Base-by-base conservation (phyloP, 2,797 vertebrate genomes). In the Channa striata region DNA sequence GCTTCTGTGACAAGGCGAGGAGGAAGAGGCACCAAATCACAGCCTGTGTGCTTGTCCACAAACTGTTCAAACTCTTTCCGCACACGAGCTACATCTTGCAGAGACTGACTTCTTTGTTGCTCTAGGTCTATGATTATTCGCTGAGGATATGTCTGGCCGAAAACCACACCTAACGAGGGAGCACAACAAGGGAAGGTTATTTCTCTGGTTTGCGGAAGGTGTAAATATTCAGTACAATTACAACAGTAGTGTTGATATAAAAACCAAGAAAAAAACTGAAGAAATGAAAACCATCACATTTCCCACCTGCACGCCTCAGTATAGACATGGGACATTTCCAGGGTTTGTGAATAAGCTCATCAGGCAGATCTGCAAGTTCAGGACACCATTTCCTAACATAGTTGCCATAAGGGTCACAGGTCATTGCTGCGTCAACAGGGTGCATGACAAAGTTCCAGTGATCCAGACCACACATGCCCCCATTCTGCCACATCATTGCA, bases 391-490 rank as follows among this genome's bases (percentile, higher is more conserved):
- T 91, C 44, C 91, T 84, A 2, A 93, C 90, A 10, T 82, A 94
- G 50, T 49, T 77, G 30, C 92, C 92, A 0, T 37, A 48, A 4
- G 93, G 93, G 77, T 94, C 94, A 65, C 92, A 93, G 60, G 93
- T 94, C 91, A 92, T 85, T 1, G 93, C 92, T 46, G 92, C 92
- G 23, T 92, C 90, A 1, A 94, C 81, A 0, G 93, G 93, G 34
- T 93, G 93, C 93, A 94, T 94, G 48, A 94, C 93, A 49, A 94
- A 94, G 77, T 94, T 94, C 94, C 93, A 94, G 78, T 92, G 92
- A 85, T 94, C 93, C 86, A 94, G 81, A 42, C 92, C 93, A 61
- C 91, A 92, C 92, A 95, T 94, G 56, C 93, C 92, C 6, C 92
- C 94, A 21, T 95, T 94, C 87, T 94, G 93, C 93, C 93, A 94